These are phyloP conservation scores for Tadarida brasiliensis DNA, from an alignment of 2,797 vertebrate species.

Conservation along the genomic window DNA sequence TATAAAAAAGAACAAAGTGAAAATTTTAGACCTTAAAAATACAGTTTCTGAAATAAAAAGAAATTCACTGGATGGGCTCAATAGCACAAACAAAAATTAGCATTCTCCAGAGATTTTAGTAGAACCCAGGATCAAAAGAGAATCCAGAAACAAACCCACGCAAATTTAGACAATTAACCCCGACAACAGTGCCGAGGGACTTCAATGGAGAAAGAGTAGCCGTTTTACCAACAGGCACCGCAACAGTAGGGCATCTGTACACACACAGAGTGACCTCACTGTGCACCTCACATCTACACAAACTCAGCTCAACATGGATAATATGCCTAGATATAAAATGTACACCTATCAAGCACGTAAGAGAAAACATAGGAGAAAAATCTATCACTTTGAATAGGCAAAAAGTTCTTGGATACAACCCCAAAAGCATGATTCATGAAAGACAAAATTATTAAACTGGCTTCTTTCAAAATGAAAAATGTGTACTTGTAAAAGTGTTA, in stretches of 20 bases:
- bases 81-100: not conserved
- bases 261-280: not conserved
- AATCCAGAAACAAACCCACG: not conserved
- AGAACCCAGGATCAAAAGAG: not conserved
- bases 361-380: not conserved
- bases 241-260: not conserved
- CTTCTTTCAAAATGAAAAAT: not conserved
- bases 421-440: not conserved
- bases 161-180: not conserved
- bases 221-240: not conserved
- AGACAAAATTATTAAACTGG: not conserved
- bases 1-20: not conserved
- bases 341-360: not conserved
- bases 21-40: not conserved
- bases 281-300: not conserved
- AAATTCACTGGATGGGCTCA: not conserved
- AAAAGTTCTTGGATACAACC: not conserved
- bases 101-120: not conserved
- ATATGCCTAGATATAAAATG: not conserved
- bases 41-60: not conserved
- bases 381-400: not conserved
- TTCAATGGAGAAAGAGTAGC: not conserved
- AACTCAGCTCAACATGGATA: not conserved
- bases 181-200: not conserved
- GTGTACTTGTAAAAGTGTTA: not conserved